Conservation (phyloP, 2,113 vertebrate genomes). For the Vidua chalybeata region DNA sequence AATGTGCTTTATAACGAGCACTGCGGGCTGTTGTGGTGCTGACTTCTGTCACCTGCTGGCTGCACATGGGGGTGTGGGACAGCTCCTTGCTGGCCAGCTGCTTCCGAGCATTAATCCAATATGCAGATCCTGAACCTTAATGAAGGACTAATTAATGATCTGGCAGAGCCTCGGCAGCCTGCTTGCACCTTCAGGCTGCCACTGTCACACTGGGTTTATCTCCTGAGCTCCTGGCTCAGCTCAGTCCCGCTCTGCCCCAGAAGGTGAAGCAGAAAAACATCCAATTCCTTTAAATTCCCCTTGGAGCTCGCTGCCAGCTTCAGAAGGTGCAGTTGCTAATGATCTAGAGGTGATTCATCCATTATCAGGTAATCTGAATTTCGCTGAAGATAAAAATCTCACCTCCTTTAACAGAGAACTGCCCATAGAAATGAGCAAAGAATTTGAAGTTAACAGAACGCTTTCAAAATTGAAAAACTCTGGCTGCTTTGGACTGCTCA, state of each 20-base stretch:
- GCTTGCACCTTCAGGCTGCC: not conserved
- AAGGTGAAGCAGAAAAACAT: not conserved
- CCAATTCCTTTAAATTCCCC: not conserved
- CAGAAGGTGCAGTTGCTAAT: not conserved
- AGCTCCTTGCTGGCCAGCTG: not conserved
- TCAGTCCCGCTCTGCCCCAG: no score
- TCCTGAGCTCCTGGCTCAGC: not conserved
- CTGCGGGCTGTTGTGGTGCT: not conserved
- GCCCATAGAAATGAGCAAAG: not conserved
- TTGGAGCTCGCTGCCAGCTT: not conserved
- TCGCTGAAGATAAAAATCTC: not conserved
- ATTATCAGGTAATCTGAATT: not conserved
- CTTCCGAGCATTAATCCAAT: not conserved
- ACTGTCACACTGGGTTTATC: rapidly evolving
- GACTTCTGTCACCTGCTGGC: not conserved
- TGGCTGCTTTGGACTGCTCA: not conserved
- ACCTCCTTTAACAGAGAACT: not conserved
- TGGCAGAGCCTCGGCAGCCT: not conserved
- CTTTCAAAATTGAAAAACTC: not conserved
- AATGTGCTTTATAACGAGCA: not conserved
- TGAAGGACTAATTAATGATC: not conserved
- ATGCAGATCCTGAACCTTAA: not conserved
- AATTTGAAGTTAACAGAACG: not conserved
- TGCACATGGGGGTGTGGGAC: not conserved
- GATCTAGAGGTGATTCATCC: not conserved